These are phyloP conservation scores for Anhinga rufa DNA, from an alignment of 2,113 vertebrate species.

Conservation along the genomic window DNA sequence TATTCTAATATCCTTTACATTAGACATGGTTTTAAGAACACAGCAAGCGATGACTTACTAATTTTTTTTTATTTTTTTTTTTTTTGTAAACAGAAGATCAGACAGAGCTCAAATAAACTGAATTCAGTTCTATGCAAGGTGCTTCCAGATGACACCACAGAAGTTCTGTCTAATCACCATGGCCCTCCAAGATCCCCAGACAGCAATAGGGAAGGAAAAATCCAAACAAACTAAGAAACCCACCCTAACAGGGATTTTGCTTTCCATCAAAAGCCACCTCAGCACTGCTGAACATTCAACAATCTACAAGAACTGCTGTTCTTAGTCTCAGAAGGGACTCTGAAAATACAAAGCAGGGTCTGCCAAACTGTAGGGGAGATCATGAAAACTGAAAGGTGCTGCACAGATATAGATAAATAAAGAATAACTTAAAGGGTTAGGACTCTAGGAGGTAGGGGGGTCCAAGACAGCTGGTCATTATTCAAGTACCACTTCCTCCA, in stretches of 20 bases:
- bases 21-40: background rate
- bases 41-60: background rate
- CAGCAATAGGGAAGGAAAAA: background rate
- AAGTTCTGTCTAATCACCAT: background rate
- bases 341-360: background rate
- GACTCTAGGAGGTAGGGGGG: no score
- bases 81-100: background rate
- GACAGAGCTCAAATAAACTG: background rate
- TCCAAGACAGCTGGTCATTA: no score
- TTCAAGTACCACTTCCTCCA: no score
- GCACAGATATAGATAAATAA: background rate
- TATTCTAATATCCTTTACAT: background rate
- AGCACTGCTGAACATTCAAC: background rate
- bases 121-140: background rate
- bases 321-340: background rate
- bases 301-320: background rate
- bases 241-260: background rate
- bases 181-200: background rate
- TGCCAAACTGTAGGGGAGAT: background rate
- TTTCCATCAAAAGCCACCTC: background rate
- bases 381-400: background rate
- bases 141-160: background rate
- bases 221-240: background rate
- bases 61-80: background rate
- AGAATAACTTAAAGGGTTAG: background rate